Evolutionary conservation across 2,113 vertebrate species (phyloP).

Genomic region (Oncorhynchus masou): DNA sequence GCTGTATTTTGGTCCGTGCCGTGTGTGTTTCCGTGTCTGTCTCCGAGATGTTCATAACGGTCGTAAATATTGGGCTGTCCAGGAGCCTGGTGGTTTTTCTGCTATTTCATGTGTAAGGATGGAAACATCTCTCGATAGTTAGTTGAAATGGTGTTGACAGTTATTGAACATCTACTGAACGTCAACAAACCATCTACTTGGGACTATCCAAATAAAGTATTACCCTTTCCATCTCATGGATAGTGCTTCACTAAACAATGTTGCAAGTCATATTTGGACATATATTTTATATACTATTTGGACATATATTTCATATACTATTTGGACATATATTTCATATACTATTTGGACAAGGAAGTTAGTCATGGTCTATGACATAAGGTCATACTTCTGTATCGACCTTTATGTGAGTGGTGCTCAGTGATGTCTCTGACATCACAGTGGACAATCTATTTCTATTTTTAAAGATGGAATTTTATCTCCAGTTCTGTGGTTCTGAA

Average conservation of each 20-base stretch:
- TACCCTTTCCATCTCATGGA: too few relatives aligned
- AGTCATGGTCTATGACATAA: too few relatives aligned
- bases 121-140: slow-evolving; percentile 38
- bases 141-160: too few relatives aligned
- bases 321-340: too few relatives aligned
- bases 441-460: not conserved
- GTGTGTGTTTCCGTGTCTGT: slow-evolving; percentile 16
- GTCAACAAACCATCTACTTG: too few relatives aligned
- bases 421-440: not conserved
- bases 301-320: too few relatives aligned
- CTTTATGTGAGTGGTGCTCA: not conserved
- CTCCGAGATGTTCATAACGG: slow-evolving; percentile 37
- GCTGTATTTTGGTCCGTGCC: slow-evolving; percentile 7
- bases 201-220: too few relatives aligned
- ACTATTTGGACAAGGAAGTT: too few relatives aligned
- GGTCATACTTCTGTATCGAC: not conserved
- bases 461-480: not conserved
- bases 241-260: too few relatives aligned
- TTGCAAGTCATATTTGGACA: too few relatives aligned
- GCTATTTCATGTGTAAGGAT: slow-evolving; percentile 63
- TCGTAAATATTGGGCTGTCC: slow-evolving; percentile 61
- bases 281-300: too few relatives aligned
- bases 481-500: not conserved
- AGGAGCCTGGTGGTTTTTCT: slow-evolving; percentile 51
- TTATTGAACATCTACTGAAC: too few relatives aligned